Conservation (phyloP, 2,888 invertebrate genomes). For the Tipula vernalis region DNA sequence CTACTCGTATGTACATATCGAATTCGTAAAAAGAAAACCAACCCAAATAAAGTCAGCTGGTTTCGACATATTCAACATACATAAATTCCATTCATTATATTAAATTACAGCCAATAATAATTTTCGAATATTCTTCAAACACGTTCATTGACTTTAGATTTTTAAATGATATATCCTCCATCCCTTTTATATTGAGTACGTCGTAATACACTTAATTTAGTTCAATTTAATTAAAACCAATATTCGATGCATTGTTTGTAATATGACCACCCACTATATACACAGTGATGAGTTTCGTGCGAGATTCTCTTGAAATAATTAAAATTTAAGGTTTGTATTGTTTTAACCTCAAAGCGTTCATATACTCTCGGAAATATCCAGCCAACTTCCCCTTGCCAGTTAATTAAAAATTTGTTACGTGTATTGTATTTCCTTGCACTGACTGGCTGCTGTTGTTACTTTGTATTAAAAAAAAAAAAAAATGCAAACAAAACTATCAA, state of each 20-base stretch:
- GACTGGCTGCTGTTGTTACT: not conserved
- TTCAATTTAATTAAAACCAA: not conserved
- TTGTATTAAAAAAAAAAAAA: not conserved
- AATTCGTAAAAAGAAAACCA: not conserved
- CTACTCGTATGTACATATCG: not conserved
- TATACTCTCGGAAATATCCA: not conserved
- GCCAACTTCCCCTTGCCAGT: not conserved
- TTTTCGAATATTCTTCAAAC: not conserved
- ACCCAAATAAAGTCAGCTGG: not conserved
- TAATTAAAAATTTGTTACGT: not conserved
- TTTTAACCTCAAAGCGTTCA: not conserved
- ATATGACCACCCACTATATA: not conserved
- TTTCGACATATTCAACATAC: not conserved
- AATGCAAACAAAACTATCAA: not conserved
- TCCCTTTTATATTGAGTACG: not conserved
- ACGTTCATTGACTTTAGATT: not conserved
- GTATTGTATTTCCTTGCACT: not conserved
- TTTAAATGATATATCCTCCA: not conserved
- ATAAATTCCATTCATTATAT: not conserved
- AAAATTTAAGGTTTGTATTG: not conserved
- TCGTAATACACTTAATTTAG: not conserved
- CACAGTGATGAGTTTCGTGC: not conserved
- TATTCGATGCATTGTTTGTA: not conserved
- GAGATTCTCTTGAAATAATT: not conserved
- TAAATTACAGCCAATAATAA: not conserved